phyloP scores from a whole-genome alignment of 2,888 invertebrate genomes.

The Crioceris asparagi region DNA sequence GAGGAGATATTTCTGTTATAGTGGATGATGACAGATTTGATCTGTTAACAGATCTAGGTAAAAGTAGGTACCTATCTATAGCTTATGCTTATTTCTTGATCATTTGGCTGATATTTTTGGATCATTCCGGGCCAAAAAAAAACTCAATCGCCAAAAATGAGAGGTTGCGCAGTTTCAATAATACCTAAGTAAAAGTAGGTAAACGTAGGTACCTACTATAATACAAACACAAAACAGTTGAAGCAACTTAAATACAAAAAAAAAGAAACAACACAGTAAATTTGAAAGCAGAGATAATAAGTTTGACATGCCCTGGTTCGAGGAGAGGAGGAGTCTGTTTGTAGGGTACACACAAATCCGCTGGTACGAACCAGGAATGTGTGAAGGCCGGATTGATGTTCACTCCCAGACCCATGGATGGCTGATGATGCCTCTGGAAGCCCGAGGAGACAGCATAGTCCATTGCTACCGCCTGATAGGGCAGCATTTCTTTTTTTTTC shows the following conservation, averaged over 20 bases:
- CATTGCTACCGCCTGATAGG: constrained; percentile 84
- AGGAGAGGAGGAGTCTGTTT: constrained; percentile 72
- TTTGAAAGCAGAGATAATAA: constrained; percentile 8
- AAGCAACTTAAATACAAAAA: constrained; percentile 11
- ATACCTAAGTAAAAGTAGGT: no score
- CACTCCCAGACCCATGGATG: constrained; percentile 41
- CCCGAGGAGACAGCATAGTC: constrained; percentile 56
- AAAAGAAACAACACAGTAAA: constrained; percentile 9
- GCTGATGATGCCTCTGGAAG: constrained; percentile 33
- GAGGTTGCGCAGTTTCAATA: no score
- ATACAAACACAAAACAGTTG: constrained; percentile 1
- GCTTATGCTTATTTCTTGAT: no score
- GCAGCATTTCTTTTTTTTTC: constrained; percentile 66
- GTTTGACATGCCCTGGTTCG: constrained; percentile 85
- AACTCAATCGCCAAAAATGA: no score
- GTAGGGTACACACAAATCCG: constrained; percentile 86
- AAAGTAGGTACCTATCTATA: no score
- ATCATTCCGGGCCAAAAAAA: no score
- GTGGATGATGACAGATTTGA: no score
- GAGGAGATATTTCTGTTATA: no score
- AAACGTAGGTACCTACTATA: no score
- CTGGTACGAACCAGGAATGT: constrained; percentile 92
- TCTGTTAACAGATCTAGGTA: no score
- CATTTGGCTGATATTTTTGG: no score
- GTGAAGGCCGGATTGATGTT: constrained; percentile 72